Evolutionary conservation across 2,113 vertebrate genomes (phyloP).

Genomic region (Notarius quadriscutis): DNA sequence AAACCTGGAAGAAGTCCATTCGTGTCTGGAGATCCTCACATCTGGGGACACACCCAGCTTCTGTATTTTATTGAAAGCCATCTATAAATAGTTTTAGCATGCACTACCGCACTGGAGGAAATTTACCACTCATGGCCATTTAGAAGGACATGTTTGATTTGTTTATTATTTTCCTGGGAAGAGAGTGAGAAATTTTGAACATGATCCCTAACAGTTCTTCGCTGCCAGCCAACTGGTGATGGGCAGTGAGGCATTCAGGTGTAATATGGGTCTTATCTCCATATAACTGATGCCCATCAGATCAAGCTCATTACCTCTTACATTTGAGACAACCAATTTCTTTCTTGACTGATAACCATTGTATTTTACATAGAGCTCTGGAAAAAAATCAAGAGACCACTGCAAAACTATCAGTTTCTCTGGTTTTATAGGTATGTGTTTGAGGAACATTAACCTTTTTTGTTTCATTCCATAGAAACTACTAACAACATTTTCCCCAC

Average conservation of each 20-base stretch:
- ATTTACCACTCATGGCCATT: conserved; percentile 43
- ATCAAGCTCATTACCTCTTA: conserved; percentile 69
- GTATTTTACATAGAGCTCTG: too few species aligned
- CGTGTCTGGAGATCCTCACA: background rate
- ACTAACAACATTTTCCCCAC: too few species aligned
- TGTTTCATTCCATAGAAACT: too few species aligned
- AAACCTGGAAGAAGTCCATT: conserved; percentile 41
- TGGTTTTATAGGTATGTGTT: too few species aligned
- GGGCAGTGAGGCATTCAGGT: conserved; percentile 58
- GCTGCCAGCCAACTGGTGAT: conserved; percentile 40
- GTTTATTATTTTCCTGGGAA: background rate
- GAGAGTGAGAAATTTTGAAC: background rate
- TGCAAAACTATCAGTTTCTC: too few species aligned
- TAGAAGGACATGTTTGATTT: conserved; percentile 23
- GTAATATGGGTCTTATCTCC: conserved; percentile 68
- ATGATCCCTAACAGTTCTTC: conserved; percentile 40
- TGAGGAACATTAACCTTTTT: too few species aligned
- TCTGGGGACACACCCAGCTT: conserved; percentile 38
- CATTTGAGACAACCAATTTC: conserved; percentile 57
- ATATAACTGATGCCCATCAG: conserved; percentile 66
- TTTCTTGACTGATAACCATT: conserved; percentile 29
- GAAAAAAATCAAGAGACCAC: too few species aligned
- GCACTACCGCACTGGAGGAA: conserved; percentile 20
- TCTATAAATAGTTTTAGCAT: conserved; percentile 57
- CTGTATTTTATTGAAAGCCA: conserved; percentile 61